Conservation (phyloP, 37 sponge, comb jelly and placozoan species). For the Halichondria panicea region DNA sequence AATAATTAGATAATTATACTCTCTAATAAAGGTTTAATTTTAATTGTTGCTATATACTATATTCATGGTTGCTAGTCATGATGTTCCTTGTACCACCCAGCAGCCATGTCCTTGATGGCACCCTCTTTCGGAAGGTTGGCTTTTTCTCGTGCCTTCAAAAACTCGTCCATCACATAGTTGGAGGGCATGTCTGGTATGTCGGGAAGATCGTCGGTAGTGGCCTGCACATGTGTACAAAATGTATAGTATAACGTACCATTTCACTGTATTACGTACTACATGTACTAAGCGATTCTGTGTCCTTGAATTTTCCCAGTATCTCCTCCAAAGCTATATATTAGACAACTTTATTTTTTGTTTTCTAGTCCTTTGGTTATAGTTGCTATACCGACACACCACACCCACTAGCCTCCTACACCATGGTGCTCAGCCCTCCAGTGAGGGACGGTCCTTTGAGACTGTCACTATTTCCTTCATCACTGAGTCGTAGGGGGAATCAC, state of each 20-base stretch:
- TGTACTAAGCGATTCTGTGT: no score
- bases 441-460: conserved; percentile 28
- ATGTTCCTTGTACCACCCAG: conserved; percentile 14
- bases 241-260: no score
- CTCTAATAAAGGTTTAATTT: not conserved
- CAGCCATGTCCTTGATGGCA: conserved; percentile 6
- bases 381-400: no score
- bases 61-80: conserved; percentile 6
- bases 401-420: conserved; percentile 4
- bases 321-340: no score
- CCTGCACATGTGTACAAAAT: no score
- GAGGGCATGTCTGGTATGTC: conserved; percentile 16
- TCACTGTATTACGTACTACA: no score
- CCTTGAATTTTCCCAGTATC: no score
- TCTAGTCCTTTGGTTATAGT: no score
- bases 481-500: conserved; percentile 27
- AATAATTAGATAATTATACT: conserved; percentile 1
- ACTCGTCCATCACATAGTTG: conserved; percentile 28
- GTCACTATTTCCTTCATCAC: conserved; percentile 20
- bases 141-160: conserved; percentile 7
- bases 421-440: conserved; percentile 6
- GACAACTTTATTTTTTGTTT: no score
- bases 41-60: no score
- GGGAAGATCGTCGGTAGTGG: no score
- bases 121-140: conserved; percentile 17